These are phyloP conservation scores for Campaea margaritaria DNA, from an alignment of 2,888 invertebrate genomes.

Conservation along the genomic window DNA sequence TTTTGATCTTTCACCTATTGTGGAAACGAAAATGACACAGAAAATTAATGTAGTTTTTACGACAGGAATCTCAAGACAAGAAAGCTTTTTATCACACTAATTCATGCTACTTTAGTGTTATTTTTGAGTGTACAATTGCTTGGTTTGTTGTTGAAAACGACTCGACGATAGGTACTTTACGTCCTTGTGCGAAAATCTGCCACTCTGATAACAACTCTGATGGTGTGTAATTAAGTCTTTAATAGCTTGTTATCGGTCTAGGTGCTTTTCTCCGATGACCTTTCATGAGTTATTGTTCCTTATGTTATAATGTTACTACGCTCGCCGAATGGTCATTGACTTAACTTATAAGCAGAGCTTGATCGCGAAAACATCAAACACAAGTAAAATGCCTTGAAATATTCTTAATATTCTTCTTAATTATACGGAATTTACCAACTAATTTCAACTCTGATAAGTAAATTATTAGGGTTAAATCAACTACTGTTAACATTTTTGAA, in stretches of 20 bases:
- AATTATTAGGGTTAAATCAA: too few relatives aligned
- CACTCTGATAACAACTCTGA: conserved; percentile 47
- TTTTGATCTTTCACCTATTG: background rate
- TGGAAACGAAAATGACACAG: too few relatives aligned
- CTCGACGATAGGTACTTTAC: conserved; percentile 16
- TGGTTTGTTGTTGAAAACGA: conserved; percentile 24
- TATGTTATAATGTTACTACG: conserved; percentile 42
- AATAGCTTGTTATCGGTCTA: conserved; percentile 46
- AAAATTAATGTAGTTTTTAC: too few relatives aligned
- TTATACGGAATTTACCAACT: too few relatives aligned
- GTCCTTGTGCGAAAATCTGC: conserved; percentile 25
- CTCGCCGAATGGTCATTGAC: conserved; percentile 17
- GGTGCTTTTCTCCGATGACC: conserved; percentile 44
- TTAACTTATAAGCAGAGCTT: background rate
- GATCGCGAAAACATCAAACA: too few relatives aligned
- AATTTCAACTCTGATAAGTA: too few relatives aligned
- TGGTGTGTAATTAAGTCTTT: conserved; percentile 52
- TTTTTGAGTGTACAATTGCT: conserved; percentile 2
- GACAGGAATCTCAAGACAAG: too few relatives aligned
- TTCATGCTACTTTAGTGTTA: too few relatives aligned
- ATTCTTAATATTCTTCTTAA: too few relatives aligned
- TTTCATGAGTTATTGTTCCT: conserved; percentile 56
- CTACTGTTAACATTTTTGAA: too few relatives aligned
- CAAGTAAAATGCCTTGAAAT: too few relatives aligned
- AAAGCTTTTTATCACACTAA: too few relatives aligned